Evolutionary conservation across 92 coral and sea anemone genomes (phyloP).

Genomic region (Siderastrea siderea): DNA sequence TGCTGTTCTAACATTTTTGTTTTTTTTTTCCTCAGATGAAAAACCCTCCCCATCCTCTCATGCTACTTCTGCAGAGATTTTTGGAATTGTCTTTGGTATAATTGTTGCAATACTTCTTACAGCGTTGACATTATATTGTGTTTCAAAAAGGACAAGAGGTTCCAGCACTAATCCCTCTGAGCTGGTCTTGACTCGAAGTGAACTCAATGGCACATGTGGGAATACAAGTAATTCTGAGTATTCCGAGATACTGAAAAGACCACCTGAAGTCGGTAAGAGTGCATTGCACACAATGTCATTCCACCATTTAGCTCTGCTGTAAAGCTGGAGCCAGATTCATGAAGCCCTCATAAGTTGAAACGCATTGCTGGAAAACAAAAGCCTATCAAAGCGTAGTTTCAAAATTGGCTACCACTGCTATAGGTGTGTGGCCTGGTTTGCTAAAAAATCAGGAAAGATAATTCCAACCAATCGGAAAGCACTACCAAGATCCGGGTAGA

Average conservation of each 20-base stretch:
- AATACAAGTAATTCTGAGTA: background rate
- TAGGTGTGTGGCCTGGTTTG: too few species aligned
- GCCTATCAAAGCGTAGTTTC: too few species aligned
- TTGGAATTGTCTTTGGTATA: background rate
- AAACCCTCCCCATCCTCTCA: background rate
- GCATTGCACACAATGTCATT: too few species aligned
- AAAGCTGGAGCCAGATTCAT: background rate
- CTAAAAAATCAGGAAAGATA: too few species aligned
- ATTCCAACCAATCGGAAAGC: too few species aligned
- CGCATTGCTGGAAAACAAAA: too few species aligned
- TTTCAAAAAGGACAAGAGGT: background rate
- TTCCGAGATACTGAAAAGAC: background rate
- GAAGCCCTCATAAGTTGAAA: too few species aligned
- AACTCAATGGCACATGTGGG: background rate
- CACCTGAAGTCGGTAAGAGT: slow-evolving; percentile 17
- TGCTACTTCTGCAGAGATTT: background rate
- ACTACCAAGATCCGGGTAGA: too few species aligned
- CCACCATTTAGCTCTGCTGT: background rate
- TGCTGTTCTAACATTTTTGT: too few species aligned
- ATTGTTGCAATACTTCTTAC: background rate
- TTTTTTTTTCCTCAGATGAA: background rate
- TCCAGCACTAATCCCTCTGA: background rate
- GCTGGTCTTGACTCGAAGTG: background rate
- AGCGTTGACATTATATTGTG: background rate
- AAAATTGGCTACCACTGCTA: too few species aligned